Conservation (phyloP, 2,888 invertebrate genomes). For the Drepana falcataria region DNA sequence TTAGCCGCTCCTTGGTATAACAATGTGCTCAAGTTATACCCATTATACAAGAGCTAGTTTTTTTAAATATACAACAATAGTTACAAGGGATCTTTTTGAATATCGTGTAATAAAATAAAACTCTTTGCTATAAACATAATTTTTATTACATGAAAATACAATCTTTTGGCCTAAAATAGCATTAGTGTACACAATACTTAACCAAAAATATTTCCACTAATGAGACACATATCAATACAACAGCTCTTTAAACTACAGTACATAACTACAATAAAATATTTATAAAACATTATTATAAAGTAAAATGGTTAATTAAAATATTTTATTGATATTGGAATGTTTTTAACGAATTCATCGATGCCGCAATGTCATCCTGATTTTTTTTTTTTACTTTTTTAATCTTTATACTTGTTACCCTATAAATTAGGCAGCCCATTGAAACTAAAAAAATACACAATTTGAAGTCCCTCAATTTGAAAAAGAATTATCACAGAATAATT, state of each 20-base stretch:
- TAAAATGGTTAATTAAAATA: constrained; percentile 42
- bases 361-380: constrained; percentile 63
- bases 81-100: no score
- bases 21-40: no score
- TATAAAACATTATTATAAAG: constrained; percentile 32
- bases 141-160: constrained; percentile 73
- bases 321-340: constrained; percentile 56
- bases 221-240: constrained; percentile 66
- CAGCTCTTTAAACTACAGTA: constrained; percentile 61
- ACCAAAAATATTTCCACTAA: constrained; percentile 60
- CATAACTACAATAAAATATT: constrained; percentile 40
- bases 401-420: no score
- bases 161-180: constrained; percentile 74
- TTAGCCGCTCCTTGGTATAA: no score
- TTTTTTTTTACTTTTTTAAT: no score
- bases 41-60: no score
- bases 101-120: constrained; percentile 20
- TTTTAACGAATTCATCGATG: constrained; percentile 36
- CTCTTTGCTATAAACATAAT: constrained; percentile 57
- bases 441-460: constrained; percentile 48
- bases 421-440: no score
- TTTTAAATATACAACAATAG: no score
- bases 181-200: constrained; percentile 70
- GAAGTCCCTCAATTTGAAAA: constrained; percentile 72
- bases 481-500: constrained; percentile 76